phyloP scores from a whole-genome alignment of 2,888 invertebrate genomes.

The Allacma fusca region DNA sequence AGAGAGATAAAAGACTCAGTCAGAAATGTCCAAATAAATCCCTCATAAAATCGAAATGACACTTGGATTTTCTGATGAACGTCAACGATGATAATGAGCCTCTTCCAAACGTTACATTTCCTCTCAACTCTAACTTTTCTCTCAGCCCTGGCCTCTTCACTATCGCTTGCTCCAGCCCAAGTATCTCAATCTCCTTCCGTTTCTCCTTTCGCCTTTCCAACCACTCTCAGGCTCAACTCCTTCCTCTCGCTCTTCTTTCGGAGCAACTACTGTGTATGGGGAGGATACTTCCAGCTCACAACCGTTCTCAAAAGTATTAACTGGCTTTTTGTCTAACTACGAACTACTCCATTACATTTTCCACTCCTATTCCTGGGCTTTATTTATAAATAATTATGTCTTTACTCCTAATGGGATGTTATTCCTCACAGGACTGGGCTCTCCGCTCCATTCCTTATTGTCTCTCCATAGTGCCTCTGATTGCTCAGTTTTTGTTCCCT shows the following conservation, averaged over 20 bases:
- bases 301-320: not conserved
- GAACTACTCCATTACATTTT: not conserved
- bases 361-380: not conserved
- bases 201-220: not conserved
- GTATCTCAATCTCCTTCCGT: not conserved
- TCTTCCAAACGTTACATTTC: slow-evolving; percentile 4
- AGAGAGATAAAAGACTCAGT: slow-evolving; percentile 41
- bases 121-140: slow-evolving; percentile 24
- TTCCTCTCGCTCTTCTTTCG: not conserved
- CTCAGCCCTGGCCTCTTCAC: not conserved
- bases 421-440: no score
- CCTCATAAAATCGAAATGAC: slow-evolving; percentile 57
- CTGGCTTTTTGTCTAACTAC: not conserved
- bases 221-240: slow-evolving; percentile 14
- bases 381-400: slow-evolving; percentile 2
- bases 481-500: no score
- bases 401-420: not conserved
- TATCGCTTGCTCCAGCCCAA: slow-evolving; percentile 3
- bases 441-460: no score
- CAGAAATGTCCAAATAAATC: slow-evolving; percentile 57
- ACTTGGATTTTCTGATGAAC: slow-evolving; percentile 41
- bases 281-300: not conserved
- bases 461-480: no score
- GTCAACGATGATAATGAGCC: slow-evolving; percentile 40
- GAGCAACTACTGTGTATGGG: not conserved